Evolutionary conservation across 2,888 invertebrate genomes (phyloP), one percentile per base, ranked within the genome.

Genomic region (Melipona beecheii): DNA sequence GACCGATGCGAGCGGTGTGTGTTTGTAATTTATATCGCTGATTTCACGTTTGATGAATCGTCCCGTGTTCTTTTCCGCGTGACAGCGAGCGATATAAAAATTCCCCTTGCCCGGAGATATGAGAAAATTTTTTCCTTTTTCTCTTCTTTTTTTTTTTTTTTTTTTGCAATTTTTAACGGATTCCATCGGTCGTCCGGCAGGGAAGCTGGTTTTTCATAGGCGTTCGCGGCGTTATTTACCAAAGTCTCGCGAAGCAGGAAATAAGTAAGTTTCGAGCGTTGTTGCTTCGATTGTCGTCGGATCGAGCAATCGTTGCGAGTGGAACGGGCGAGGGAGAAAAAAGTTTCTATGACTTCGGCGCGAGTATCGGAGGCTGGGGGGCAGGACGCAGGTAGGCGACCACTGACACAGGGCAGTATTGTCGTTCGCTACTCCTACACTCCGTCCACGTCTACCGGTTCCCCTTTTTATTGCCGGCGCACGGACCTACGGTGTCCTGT

Each of bases 361-460:
- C 68, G 72, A 75, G 84, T 81, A 87, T 85, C 85, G 75, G 86
- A 60, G n/a, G n/a, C n/a, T n/a, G n/a, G 66, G 66, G 78, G 56
- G 74, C 82, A 75, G 66, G 66, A 77, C 60, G 74, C 82, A 75
- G 86, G 79, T 75, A 74, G 74, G 15, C 43, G 19, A 49, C 64
- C 43, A 75, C 82, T 27, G 27, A 1, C 78, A 73, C 81, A 69
- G 31, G 60, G 66, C 86, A 87, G 83, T 84, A 90, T 89, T 89
- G 88, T 86, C 90, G 89, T 83, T 84, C 83, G 84, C 76, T 84
- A 79, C 81, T 90, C 89, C 83, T 86, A 65, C 87, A 90, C 90
- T 90, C 90, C 65, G 86, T 90, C 89, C 90, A 90, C 90, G 90
- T 90, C 87, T 89, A 82, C 83, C 84, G 84, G 85, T 80, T 83